phyloP scores from a whole-genome alignment of 2,113 vertebrate species.

The Anseranas semipalmata region DNA sequence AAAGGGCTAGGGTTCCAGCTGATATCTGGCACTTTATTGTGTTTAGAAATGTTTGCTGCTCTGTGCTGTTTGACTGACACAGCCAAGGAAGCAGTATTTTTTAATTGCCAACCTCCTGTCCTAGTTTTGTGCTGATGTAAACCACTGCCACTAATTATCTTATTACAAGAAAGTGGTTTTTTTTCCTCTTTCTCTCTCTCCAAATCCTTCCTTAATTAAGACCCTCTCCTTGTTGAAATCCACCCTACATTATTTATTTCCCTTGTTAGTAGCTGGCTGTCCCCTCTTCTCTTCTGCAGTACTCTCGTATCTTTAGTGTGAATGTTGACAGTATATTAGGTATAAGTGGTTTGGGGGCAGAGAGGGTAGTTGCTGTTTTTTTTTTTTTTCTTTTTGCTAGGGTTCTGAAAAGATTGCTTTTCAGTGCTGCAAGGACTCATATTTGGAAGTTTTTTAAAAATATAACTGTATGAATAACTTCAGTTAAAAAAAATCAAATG shows the following conservation, averaged over 20 bases:
- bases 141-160: constrained; percentile 24
- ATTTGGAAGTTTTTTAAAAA: neutral
- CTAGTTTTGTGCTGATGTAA: constrained; percentile 35
- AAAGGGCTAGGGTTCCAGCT: neutral
- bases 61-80: constrained; percentile 7
- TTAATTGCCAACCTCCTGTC: constrained; percentile 17
- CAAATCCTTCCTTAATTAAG: constrained; percentile 46
- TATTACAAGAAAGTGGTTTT: neutral
- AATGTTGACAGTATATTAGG: neutral
- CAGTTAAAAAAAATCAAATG: neutral
- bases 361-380: neutral
- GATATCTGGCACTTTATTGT: neutral
- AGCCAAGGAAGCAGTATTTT: neutral
- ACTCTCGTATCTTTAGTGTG: neutral
- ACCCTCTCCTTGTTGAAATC: constrained; percentile 26
- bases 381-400: neutral
- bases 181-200: neutral
- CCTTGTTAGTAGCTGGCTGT: neutral
- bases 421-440: neutral
- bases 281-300: neutral
- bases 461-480: neutral
- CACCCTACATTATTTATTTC: neutral
- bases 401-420: neutral
- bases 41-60: neutral
- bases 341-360: neutral